Conservation (phyloP, 2,113 vertebrate species). For the Ceuthmochares aereus region DNA sequence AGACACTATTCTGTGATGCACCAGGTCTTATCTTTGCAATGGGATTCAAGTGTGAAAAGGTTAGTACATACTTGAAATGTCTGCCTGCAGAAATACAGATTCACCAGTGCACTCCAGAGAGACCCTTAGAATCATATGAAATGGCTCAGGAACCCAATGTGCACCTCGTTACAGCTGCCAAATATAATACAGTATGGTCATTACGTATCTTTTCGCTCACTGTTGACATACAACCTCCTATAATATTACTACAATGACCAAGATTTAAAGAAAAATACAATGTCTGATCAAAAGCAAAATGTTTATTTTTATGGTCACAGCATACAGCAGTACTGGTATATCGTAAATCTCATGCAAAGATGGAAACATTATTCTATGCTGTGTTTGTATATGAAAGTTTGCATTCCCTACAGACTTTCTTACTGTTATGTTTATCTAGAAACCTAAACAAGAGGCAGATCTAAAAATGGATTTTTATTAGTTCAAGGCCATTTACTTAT, state of each 20-base stretch:
- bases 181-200: background rate
- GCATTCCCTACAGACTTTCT: background rate
- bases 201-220: background rate
- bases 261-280: background rate
- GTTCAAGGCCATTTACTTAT: background rate
- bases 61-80: background rate
- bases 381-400: background rate
- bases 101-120: background rate
- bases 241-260: background rate
- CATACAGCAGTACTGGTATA: no score
- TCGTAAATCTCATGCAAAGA: background rate
- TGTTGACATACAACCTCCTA: background rate
- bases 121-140: background rate
- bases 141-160: background rate
- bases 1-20: background rate
- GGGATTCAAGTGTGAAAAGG: background rate
- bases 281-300: background rate
- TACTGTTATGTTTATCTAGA: background rate
- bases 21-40: background rate
- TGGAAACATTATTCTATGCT: background rate
- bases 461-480: background rate
- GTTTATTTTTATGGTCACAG: background rate
- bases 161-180: background rate
- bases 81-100: background rate
- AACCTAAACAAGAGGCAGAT: background rate